Evolutionary conservation across 2,113 vertebrate species (phyloP).

Genomic region (Enhydra lutris): DNA sequence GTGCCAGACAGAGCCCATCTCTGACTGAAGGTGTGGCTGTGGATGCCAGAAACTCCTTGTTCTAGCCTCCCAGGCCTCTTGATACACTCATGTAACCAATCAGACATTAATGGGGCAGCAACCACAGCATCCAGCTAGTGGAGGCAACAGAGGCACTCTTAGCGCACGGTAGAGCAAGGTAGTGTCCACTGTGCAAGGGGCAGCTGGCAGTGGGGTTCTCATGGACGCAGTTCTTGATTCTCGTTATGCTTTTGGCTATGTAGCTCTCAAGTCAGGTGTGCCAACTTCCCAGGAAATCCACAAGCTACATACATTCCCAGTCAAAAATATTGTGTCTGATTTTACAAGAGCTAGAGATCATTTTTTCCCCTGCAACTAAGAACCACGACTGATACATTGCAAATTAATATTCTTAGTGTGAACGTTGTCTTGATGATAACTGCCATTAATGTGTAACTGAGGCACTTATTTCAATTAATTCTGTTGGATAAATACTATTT

Average conservation of each 20-base stretch:
- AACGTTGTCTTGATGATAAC: neutral
- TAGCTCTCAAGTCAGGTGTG: neutral
- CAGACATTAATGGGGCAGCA: neutral
- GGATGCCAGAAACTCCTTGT: neutral
- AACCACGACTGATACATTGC: neutral
- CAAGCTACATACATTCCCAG: neutral
- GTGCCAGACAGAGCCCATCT: neutral
- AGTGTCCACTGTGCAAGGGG: neutral
- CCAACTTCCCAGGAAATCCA: neutral
- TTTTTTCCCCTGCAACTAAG: neutral
- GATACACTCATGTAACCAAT: neutral
- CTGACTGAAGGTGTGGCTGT: neutral
- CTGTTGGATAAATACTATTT: neutral
- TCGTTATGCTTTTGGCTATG: neutral
- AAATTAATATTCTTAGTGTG: neutral
- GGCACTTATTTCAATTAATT: neutral
- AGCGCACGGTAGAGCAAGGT: neutral
- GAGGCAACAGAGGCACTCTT: neutral
- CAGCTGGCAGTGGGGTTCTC: neutral
- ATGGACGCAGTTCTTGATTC: neutral
- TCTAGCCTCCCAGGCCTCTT: neutral
- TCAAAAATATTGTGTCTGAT: neutral
- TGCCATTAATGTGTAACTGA: neutral
- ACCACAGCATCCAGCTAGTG: neutral
- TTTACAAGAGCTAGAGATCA: neutral